Evolutionary conservation across 2,888 invertebrate species (phyloP), one percentile per base, ranked within the genome.

Genomic region (Nymphalis urticae): DNA sequence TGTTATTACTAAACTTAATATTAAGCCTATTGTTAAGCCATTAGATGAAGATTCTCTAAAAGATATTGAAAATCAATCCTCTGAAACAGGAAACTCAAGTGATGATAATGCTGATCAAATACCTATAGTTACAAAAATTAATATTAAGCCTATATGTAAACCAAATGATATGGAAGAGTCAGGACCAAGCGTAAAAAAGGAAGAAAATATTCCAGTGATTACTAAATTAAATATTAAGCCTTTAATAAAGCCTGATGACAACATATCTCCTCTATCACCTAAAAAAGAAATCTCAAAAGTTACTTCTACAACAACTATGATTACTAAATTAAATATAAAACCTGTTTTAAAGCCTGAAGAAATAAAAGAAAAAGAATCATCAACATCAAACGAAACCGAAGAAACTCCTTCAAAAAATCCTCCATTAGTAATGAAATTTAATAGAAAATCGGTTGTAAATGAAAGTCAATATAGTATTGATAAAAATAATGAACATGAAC

Each of bases 1-100:
- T 82, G 82, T 90, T 85, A 84, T 93, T 80, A 90, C 89, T 82
- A 93, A 92, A 89, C 78, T 93, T 82, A 93, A 90, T 81, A 94
- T 94, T 83, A 94, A 94, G 85, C 93, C 93, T 80, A 92, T 94
- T 79, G 80, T 93, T 80, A 93, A 93, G 84, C 93, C 93, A 61
- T 76, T 80, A 75, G 84, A 88, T 72, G 85, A 88, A 75, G 86
- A 88, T 77, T 77, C 77, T 69, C 80, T 80, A 76, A 89, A 89
- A 79, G 87, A 90, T 82, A 85, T 87, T 71, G 91, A 89, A 77
- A 91, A 89, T 77, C 89, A 88, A 76, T 89, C 90, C 72, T 90
- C 90, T 74, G 91, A 91, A 82, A 90, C 90, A 76, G 87, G 88
- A 72, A 90, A 85, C 76, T 91, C 92, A 71, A 91, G 90, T 84